Evolutionary conservation across 2,797 vertebrate genomes (phyloP).

Genomic region (Spinibarbus caldwelli): DNA sequence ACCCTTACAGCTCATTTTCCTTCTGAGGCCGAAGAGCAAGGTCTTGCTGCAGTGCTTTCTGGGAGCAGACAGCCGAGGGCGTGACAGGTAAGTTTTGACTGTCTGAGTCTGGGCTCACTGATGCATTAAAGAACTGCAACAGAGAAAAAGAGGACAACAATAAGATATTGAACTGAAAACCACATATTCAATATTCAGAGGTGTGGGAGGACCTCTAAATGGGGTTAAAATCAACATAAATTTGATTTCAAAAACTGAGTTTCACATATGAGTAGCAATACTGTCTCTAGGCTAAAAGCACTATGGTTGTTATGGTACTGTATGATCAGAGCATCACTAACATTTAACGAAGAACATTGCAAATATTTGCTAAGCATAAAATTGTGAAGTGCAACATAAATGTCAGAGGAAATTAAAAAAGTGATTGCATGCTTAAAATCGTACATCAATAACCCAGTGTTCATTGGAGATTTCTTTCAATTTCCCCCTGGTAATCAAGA

Average conservation of each 20-base stretch:
- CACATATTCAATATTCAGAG: background rate
- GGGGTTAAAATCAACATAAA: constrained; percentile 11
- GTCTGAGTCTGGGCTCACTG: constrained; percentile 85
- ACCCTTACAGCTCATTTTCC: constrained; percentile 89
- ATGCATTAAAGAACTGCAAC: constrained; percentile 91
- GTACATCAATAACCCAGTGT: background rate
- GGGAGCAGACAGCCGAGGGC: constrained; percentile 82
- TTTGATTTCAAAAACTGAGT: background rate
- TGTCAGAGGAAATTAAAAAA: background rate
- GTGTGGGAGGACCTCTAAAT: background rate
- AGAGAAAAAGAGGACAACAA: constrained; percentile 27
- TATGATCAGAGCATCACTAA: background rate
- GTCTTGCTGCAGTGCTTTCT: constrained; percentile 85
- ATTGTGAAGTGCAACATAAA: background rate
- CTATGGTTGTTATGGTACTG: background rate
- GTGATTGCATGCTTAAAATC: background rate
- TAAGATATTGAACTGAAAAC: constrained; percentile 14
- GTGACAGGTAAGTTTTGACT: constrained; percentile 82
- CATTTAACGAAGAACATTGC: background rate
- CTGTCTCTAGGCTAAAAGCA: constrained; percentile 41
- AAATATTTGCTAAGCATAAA: constrained; percentile 15
- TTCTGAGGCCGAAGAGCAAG: constrained; percentile 86
- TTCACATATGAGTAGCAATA: background rate
- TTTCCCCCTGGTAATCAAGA: background rate
- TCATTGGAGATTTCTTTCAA: background rate